phyloP scores from a whole-genome alignment of 2,888 invertebrate genomes.

The Acleris emargana region DNA sequence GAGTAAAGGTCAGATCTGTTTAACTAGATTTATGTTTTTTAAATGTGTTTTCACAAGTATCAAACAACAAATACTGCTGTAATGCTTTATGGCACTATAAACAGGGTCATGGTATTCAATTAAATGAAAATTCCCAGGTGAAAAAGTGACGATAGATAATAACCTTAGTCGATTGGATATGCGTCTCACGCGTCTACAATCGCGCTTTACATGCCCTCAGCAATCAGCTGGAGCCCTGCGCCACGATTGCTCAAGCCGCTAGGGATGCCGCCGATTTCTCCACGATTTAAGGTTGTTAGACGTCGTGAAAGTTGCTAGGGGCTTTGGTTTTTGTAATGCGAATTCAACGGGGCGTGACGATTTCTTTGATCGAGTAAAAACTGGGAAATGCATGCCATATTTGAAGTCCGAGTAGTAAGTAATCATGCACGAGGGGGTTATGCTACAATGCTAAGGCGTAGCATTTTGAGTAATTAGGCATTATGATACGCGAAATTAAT shows the following conservation, averaged over 20 bases:
- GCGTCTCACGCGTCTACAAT: slow-evolving; percentile 26
- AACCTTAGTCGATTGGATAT: slow-evolving; percentile 11
- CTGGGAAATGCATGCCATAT: no score
- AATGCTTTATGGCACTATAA: rapidly evolving
- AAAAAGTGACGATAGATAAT: slow-evolving; percentile 5
- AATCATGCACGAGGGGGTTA: background rate
- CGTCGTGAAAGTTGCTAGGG: background rate
- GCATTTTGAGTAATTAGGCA: background rate
- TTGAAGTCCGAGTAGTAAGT: no score
- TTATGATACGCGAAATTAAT: no score
- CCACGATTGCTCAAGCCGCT: slow-evolving; percentile 2
- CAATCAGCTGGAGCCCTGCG: slow-evolving; percentile 24
- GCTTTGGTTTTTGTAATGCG: background rate
- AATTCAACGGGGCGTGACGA: background rate
- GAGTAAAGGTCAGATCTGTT: no score
- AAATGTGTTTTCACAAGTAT: no score
- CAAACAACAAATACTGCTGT: no score
- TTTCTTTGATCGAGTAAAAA: no score
- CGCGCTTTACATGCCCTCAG: slow-evolving; percentile 30
- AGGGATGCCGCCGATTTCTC: slow-evolving; percentile 12
- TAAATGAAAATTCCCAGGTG: no score
- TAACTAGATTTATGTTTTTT: no score
- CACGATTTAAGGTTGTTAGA: background rate
- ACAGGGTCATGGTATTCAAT: no score
- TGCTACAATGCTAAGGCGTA: slow-evolving; percentile 5